Evolutionary conservation across 1,140 invertebrate species (phyloP), one percentile per base, ranked within the genome.

Genomic region (Berghia stephanieae): DNA sequence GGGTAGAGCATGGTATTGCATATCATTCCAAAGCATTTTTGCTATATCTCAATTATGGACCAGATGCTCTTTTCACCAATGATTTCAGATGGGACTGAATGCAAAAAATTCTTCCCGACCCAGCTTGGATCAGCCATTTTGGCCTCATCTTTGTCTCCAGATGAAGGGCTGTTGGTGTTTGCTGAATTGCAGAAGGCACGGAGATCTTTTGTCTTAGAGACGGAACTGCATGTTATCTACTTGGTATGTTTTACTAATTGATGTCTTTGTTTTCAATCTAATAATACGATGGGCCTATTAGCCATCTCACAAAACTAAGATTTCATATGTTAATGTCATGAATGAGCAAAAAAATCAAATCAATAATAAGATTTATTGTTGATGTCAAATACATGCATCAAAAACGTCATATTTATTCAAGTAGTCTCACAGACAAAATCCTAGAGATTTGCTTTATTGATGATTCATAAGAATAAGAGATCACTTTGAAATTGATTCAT

Each of bases 191-290:
- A 96, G 86, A 94, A 94, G 89, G 96, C 97, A 0, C 91, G 96
- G 55, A 93, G 94, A 83, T 95, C 94, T 84, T 95, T 99, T 88
- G 96, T 97, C 0, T 90, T 99, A 10, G 96, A 98, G 85, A 96
- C 94, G 81, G 97, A 99, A 86, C 91, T 99, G 0, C 98, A 99
- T 89, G 92, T 99, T 43, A 93, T 99, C 66, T 99, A 99, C 90
- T 90, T 97, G 83, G 88, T 88, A 78, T 52, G 70, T 80, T 40
- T 8, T 66, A 5, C 6, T 24, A 46, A 27, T 46, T 2, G 3
- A 3, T 75, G 18, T 60, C 18, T 75, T 49, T 36, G 34, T 36
- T 16, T 68, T 13, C 13, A 5, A 68, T 40, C 31, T 38, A 36
- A 36, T 13, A 18, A n/a, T 49, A 49, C 10, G n/a, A 49, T 49